Evolutionary conservation across 64 coral and sea anemone species (phyloP), one percentile per base, ranked within the genome.

Genomic region (Acropora tenuis): DNA sequence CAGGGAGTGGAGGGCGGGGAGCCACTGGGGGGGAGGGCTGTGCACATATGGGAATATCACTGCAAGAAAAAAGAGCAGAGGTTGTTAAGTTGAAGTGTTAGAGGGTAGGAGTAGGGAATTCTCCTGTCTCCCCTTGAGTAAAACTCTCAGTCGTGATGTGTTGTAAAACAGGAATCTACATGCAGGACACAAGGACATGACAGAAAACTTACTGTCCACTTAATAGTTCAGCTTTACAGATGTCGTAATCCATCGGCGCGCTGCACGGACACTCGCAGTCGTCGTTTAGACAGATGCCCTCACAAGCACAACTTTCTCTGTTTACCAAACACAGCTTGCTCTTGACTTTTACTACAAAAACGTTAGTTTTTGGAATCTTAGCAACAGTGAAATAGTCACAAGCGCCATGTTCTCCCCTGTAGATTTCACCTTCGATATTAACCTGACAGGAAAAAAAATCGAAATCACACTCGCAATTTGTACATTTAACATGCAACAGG

Each of bases 211-310:
- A 85, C 82, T 63, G 44, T 68, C 47, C 82, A 4, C 43, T 17
- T 8, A 65, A 73, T 19, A 87, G 12, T 12, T 42, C 45, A 15
- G 84, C 91, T 5, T 58, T 19, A 61, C 91, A 93, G 83, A 79
- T 71, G 60, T 93, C 48, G 57, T 87, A 93, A 4, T 87, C 75
- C 20, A 93, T 40, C 16, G 53, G 75, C 40, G 20, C 47, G 42
- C 41, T 71, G 69, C 91, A 93, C 12, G 91, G 91, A 87, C 91
- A 93, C n/a, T 93, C 83, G 44, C 91, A 93, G 55, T 18, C 17
- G 9, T 87, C 18, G 40, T 40, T 78, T 1, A 16, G 7, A 10
- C 91, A 93, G 4, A 63, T 52, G 41, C 49, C 46, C 3, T 79
- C 0, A 67, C 91, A 93, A 1, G 79, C 13, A 52, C 91, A 93